These are phyloP conservation scores for Drosophila subsilvestris DNA, from an alignment of 2,888 invertebrate genomes.

Conservation along the genomic window DNA sequence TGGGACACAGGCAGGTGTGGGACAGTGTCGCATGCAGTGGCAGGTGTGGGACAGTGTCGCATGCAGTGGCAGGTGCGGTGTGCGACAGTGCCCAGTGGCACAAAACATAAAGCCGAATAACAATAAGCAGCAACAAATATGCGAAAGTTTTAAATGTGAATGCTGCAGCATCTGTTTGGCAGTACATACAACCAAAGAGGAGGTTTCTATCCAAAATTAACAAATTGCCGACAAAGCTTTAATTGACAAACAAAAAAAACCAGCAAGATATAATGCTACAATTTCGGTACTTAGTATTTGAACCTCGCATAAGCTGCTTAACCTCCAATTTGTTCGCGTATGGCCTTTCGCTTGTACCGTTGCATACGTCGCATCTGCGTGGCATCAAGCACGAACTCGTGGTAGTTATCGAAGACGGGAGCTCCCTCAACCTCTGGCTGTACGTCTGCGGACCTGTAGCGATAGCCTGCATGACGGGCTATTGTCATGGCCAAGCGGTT, in stretches of 20 bases:
- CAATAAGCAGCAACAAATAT: constrained; percentile 3
- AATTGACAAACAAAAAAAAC: no score
- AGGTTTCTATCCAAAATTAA: constrained; percentile 30
- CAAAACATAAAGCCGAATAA: neutral
- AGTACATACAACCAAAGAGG: neutral
- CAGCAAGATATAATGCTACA: neutral
- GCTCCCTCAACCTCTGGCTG: neutral
- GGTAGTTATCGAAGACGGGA: neutral
- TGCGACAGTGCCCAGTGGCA: no score
- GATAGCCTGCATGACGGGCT: constrained; percentile 6
- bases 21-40: no score
- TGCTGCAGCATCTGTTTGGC: constrained; percentile 11
- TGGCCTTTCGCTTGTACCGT: constrained; percentile 1
- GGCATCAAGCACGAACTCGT: neutral
- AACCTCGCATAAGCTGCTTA: no score
- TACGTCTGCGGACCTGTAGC: constrained; percentile 1
- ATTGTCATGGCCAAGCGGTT: neutral
- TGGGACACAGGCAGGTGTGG: no score
- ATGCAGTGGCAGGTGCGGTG: no score
- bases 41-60: no score
- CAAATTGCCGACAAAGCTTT: neutral
- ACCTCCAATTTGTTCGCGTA: neutral
- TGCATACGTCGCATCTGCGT: constrained; percentile 22
- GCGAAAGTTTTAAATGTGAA: neutral
- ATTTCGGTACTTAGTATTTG: neutral